These are phyloP conservation scores for Channa argus DNA, from an alignment of 2,113 vertebrate species.

Conservation along the genomic window DNA sequence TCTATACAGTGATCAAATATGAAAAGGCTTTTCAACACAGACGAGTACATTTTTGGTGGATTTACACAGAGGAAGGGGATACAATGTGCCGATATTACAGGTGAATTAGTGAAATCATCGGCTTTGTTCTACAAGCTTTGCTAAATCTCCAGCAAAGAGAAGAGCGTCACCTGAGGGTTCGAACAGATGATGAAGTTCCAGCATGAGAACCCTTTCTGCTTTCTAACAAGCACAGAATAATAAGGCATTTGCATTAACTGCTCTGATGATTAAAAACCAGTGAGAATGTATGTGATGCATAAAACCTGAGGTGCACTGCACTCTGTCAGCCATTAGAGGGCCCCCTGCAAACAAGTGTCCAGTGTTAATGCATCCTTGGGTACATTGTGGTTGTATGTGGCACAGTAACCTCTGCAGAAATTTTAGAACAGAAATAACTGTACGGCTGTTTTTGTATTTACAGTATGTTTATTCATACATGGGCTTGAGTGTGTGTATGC, in stretches of 20 bases:
- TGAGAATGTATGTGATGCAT: neutral
- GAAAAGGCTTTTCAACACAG: no score
- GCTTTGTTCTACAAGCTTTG: neutral
- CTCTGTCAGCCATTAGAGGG: conserved; percentile 55
- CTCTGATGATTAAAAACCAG: neutral
- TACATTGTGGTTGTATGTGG: neutral
- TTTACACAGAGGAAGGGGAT: neutral
- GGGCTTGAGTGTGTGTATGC: neutral
- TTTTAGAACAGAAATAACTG: neutral
- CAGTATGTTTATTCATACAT: neutral
- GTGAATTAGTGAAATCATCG: neutral
- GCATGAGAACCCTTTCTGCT: neutral
- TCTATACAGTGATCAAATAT: no score
- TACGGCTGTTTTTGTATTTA: neutral
- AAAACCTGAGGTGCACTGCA: conserved; percentile 20
- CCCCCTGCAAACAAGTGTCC: conserved; percentile 1
- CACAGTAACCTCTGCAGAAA: neutral
- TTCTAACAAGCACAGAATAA: neutral
- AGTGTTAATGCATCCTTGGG: no score
- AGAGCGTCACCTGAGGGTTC: neutral
- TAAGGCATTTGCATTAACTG: neutral
- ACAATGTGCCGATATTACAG: neutral
- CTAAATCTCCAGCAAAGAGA: neutral
- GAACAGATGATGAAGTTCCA: neutral
- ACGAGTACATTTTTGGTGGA: neutral